phyloP scores from a whole-genome alignment of 2,888 invertebrate genomes.

The Drosophila eohydei region DNA sequence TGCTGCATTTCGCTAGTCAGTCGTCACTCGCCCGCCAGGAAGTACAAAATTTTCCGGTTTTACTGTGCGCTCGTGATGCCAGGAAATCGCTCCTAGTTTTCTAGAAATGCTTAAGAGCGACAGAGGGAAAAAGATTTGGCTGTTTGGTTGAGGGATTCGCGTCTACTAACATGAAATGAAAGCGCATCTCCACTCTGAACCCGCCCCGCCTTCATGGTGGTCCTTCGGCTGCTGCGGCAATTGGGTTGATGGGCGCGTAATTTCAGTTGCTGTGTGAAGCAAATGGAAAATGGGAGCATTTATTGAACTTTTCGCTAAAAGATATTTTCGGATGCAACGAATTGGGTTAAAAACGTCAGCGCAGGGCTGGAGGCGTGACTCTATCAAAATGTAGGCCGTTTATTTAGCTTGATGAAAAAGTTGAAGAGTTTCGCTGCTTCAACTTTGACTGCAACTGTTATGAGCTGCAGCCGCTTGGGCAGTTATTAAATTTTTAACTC shows the following conservation, averaged over 20 bases:
- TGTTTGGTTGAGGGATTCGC: constrained; percentile 15
- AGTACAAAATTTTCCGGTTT: constrained; percentile 79
- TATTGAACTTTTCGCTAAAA: constrained; percentile 73
- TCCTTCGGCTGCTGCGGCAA: constrained; percentile 37
- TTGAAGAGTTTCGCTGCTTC: constrained; percentile 45
- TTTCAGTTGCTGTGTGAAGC: constrained; percentile 46
- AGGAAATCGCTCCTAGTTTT: constrained; percentile 68
- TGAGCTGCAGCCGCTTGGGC: constrained; percentile 26
- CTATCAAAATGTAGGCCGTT: constrained; percentile 64
- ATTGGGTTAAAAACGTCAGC: constrained; percentile 64
- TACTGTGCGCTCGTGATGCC: constrained; percentile 68
- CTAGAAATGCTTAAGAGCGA: constrained; percentile 14
- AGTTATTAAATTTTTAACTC: neutral
- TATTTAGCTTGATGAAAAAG: constrained; percentile 44
- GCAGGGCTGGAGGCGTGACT: neutral
- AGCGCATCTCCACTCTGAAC: constrained; percentile 13
- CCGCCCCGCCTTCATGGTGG: neutral
- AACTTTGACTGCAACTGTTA: constrained; percentile 43
- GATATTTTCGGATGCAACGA: constrained; percentile 68
- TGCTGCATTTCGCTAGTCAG: constrained; percentile 53
- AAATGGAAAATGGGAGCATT: constrained; percentile 72
- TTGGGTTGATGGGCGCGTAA: constrained; percentile 68
- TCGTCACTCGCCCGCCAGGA: constrained; percentile 65
- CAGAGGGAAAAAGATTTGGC: constrained; percentile 6
- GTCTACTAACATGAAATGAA: constrained; percentile 55